Percentiles rank a stretch among this genome's conserved stretches.
phyloP scores from a whole-genome alignment of 1,140 invertebrate species.

The Aphis craccivora region DNA sequence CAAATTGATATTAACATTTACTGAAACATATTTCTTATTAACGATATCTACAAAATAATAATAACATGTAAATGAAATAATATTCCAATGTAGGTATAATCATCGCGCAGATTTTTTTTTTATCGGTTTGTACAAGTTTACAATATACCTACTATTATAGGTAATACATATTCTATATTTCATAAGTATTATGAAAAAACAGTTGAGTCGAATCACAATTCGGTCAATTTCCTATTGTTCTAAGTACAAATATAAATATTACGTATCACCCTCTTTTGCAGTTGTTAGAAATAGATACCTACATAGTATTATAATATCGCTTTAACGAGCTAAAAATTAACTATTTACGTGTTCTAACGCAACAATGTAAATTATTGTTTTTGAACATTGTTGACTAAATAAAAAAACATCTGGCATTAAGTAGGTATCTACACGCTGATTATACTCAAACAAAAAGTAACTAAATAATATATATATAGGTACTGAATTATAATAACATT shows the following conservation, averaged over 20 bases:
- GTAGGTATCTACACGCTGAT: neutral
- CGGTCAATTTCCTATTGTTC: neutral
- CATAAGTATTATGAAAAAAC: neutral
- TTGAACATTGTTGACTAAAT: neutral
- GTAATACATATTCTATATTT: neutral
- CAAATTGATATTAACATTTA: neutral
- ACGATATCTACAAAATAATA: neutral
- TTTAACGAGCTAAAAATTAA: neutral
- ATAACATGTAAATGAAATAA: neutral
- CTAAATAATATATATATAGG: neutral
- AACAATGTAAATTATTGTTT: neutral
- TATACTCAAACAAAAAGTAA: neutral
- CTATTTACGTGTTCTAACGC: neutral
- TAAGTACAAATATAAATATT: neutral
- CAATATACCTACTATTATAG: neutral
- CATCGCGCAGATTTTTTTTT: neutral
- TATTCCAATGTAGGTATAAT: neutral
- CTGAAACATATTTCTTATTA: neutral
- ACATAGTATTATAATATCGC: neutral
- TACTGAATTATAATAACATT: neutral
- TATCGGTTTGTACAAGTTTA: neutral
- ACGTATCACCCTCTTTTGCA: neutral
- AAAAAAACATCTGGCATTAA: neutral
- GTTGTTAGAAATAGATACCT: neutral
- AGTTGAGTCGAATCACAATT: neutral